Evolutionary conservation across 2,888 invertebrate genomes (phyloP).

Genomic region (Carpatolechia fugitivella): DNA sequence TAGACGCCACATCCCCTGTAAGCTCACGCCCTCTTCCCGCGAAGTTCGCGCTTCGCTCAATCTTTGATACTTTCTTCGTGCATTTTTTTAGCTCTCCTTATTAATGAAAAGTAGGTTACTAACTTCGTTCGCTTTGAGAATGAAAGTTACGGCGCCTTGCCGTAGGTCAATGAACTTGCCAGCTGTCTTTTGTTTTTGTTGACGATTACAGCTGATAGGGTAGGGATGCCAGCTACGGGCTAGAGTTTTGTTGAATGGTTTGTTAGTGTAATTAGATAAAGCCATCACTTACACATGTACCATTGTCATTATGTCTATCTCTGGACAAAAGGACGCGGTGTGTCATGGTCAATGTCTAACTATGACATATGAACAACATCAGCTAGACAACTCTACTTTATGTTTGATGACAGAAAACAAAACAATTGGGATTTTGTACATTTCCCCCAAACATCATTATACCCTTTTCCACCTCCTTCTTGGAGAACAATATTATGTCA

Average conservation of each 20-base stretch:
- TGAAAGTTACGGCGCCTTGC: slow-evolving; percentile 77
- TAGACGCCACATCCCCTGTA: slow-evolving; percentile 38
- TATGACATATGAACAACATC: no score
- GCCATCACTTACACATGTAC: no score
- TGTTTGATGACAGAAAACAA: no score
- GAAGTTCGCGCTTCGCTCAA: slow-evolving; percentile 76
- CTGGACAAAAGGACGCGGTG: no score
- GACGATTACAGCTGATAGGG: slow-evolving; percentile 26
- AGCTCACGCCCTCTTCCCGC: slow-evolving; percentile 49
- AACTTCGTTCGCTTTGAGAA: slow-evolving; percentile 77
- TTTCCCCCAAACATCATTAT: no score
- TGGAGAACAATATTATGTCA: no score
- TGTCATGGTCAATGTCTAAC: no score
- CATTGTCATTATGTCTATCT: no score
- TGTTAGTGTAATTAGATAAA: neutral
- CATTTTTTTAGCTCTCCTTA: slow-evolving; percentile 79
- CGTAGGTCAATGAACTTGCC: slow-evolving; percentile 73
- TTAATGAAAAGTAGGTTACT: slow-evolving; percentile 80
- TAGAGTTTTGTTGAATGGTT: neutral
- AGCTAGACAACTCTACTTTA: no score
- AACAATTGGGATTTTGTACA: no score
- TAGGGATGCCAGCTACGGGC: neutral
- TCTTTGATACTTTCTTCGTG: slow-evolving; percentile 80
- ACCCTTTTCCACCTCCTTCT: no score
- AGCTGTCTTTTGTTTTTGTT: slow-evolving; percentile 76